Percentiles rank a stretch among this genome's conserved stretches.
Evolutionary conservation across 2,888 invertebrate genomes (phyloP).

Genomic region (Formica aserva): DNA sequence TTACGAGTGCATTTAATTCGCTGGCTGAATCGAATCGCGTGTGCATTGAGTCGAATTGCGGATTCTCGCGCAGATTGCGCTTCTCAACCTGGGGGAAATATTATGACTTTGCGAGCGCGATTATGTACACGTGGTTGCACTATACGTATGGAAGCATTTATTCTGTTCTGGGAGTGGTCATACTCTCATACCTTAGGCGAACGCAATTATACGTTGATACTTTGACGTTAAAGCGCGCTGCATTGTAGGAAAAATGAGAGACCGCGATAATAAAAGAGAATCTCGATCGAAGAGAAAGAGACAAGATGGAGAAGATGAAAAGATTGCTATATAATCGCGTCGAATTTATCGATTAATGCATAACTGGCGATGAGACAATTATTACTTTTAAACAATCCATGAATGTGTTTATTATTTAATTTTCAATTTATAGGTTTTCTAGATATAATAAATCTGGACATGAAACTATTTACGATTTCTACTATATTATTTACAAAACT

Average conservation of each 20-base stretch:
- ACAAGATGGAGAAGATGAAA: background rate
- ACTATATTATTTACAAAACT: background rate
- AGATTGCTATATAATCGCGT: background rate
- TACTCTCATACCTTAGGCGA: slow-evolving; percentile 17
- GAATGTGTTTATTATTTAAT: background rate
- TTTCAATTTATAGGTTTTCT: background rate
- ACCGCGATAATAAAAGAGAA: background rate
- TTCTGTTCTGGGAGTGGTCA: slow-evolving; percentile 54
- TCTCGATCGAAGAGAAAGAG: background rate
- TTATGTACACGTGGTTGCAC: slow-evolving; percentile 17
- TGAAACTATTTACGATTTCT: background rate
- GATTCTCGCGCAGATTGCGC: background rate
- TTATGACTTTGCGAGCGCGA: slow-evolving; percentile 30
- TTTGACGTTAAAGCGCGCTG: slow-evolving; percentile 4
- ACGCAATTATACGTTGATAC: slow-evolving; percentile 41
- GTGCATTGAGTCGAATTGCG: background rate
- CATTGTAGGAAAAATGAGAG: background rate
- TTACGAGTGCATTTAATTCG: slow-evolving; percentile 18
- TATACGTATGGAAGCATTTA: slow-evolving; percentile 35
- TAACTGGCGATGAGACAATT: background rate
- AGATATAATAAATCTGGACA: background rate
- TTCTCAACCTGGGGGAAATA: slow-evolving; percentile 29
- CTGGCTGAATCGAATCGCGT: slow-evolving; percentile 21
- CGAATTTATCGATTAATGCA: background rate
- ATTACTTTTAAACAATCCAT: background rate